These are phyloP conservation scores for Capitulum mitella DNA, from an alignment of 2,888 invertebrate species.

Conservation along the genomic window DNA sequence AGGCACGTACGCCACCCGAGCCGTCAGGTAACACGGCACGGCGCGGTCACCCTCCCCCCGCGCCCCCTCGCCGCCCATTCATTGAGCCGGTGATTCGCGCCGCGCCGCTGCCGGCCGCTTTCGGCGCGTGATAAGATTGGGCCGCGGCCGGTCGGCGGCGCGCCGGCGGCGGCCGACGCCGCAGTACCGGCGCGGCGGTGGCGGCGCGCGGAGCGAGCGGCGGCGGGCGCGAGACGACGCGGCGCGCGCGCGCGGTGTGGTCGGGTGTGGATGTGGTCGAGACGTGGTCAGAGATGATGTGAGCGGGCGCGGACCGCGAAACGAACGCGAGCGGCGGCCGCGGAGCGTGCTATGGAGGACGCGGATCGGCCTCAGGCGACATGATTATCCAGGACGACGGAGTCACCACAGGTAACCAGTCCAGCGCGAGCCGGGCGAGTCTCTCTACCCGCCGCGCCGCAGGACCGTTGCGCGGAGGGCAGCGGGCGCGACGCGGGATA, in stretches of 20 bases:
- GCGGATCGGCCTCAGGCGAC: not conserved
- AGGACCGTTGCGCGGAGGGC: too few relatives aligned
- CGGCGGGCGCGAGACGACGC: not conserved
- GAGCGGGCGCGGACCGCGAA: not conserved
- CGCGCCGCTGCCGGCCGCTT: not conserved
- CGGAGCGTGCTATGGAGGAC: not conserved
- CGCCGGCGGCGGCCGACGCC: not conserved
- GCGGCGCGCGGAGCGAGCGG: not conserved
- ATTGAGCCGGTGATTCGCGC: not conserved
- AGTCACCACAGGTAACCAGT: not conserved
- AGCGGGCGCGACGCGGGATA: too few relatives aligned
- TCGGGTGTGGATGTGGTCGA: not conserved
- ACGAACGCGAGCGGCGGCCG: too few relatives aligned
- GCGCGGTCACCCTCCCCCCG: too few relatives aligned
- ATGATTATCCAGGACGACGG: not conserved
- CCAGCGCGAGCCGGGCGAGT: too few relatives aligned
- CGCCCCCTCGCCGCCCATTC: not conserved
- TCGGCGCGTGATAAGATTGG: too few relatives aligned
- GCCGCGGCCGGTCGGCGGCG: not conserved
- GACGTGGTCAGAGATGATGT: not conserved
- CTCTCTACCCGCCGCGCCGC: too few relatives aligned
- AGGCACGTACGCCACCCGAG: too few relatives aligned
- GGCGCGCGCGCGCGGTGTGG: not conserved
- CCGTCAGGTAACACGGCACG: not conserved
- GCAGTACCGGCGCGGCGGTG: slow-evolving; percentile 6